Evolutionary conservation across 2,113 vertebrate genomes (phyloP), one percentile per base, ranked within the genome.

Genomic region (Vulpes ferrilata): DNA sequence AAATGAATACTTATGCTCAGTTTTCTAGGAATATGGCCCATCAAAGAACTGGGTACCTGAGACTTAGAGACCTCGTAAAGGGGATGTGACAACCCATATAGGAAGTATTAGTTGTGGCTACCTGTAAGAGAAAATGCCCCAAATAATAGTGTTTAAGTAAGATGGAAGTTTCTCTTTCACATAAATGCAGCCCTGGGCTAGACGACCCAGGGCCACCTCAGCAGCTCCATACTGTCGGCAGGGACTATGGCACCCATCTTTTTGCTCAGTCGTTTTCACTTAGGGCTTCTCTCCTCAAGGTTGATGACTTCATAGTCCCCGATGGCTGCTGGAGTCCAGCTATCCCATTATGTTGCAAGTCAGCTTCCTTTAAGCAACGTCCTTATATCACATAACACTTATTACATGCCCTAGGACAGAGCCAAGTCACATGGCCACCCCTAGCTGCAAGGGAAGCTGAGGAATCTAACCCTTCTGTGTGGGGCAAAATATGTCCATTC

Each of bases 21-120:
- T 92, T 92, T 92, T 74, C 57, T n/a, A 84, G 90, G 90, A 92
- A 84, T 74, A 38, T 55, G 48, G n/a, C 7, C 57, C 57, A 51
- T 73, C 22, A 11, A 62, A 60, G 30, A 84, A 93, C 57, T 51
- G 16, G 38, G 67, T 35, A 48, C 65, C 27, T 48, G 13, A 20
- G 13, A 62, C 84, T 64, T 74, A 84, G 35, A 92, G 43, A 78
- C 59, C 53, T 55, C n/a, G 16, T 59, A 65, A 93, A 78, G n/a
- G 43, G 32, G 62, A 86, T 86, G 17, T 17, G 25, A 32, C 38
- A 76, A n/a, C 48, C 6, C 32, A 32, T 48, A 25, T 15, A 71
- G 64, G n/a, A 82, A 82, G 64, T 82, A 38, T 64, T 78, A 22
- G 30, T 27, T 84, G 80, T 85, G 43, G 43, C 32, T 51, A 51